Evolutionary conservation across 2,113 vertebrate species (phyloP), one percentile per base, ranked within the genome.

Genomic region (Xiphophorus couchianus): DNA sequence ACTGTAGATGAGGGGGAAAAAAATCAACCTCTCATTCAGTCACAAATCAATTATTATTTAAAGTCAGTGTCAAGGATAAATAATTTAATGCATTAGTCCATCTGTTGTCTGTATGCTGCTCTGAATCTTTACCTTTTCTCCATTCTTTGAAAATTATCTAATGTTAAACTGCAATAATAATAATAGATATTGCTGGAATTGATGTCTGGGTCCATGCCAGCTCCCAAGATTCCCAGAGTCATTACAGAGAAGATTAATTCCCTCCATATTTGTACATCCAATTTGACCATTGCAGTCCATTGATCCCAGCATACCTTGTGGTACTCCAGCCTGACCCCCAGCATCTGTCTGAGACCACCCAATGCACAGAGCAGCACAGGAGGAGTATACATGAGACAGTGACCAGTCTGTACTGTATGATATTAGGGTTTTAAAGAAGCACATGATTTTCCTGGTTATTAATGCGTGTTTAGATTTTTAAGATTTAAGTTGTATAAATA

Each of bases 231-330:
- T 74, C 65, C 80, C 54, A 66, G 64, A 84, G 77, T 85, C 75
- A 78, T 89, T 82, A 88, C 76, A 83, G 74, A 80, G 76, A 85
- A 83, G 73, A 89, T 90, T 86, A 83, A 88, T 89, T 86, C 69
- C 30, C 63, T 66, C 67, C 79, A 73, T 89, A 88, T 90, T 86
- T 89, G 87, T 81, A 88, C 88, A 89, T 80, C 76, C 76, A 85
- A 81, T 90, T 88, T 85, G 85, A 74, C 74, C 76, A 78, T 77
- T 81, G 78, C 80, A 78, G 84, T 81, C 86, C 69, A 76, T 74
- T 82, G 89, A 90, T 87, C 91, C 84, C 80, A 77, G 80, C 74
- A 85, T 11, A n/a, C 63, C 68, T 86, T 80, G 83, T 85, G 69
- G 86, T 76, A 71, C 81, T 84, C 75, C 17, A 30, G 81, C 69